phyloP scores from a whole-genome alignment of 23 tunicate genomes.

The Botrylloides violaceus region DNA sequence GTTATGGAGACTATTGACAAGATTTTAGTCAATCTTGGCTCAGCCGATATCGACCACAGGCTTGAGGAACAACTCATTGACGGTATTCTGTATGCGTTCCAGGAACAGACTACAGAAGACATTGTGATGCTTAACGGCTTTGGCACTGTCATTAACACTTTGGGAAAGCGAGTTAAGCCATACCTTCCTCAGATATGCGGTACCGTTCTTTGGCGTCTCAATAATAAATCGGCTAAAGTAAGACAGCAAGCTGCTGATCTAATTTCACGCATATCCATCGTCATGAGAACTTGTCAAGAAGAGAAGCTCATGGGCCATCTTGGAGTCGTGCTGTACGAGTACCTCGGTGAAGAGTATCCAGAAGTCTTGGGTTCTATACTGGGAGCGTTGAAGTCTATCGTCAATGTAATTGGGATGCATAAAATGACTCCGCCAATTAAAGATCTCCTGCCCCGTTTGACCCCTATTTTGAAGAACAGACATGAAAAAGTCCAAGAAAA shows the following conservation, averaged over 20 bases:
- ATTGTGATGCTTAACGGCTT: constrained; percentile 96
- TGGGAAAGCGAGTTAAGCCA: constrained; percentile 95
- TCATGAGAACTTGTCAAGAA: constrained; percentile 98
- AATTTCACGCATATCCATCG: constrained; percentile 88
- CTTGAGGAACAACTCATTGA: constrained; percentile 98
- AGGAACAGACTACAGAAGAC: constrained; percentile 99
- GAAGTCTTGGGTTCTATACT: constrained; percentile 98
- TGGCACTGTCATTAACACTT: constrained; percentile 96
- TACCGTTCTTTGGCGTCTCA: constrained; percentile 97
- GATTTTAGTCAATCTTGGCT: constrained; percentile 92
- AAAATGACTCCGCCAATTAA: constrained; percentile 99
- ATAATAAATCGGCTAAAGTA: constrained; percentile 98
- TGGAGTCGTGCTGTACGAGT: constrained; percentile 98
- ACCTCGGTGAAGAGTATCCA: constrained; percentile 99
- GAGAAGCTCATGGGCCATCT: constrained; percentile 99
- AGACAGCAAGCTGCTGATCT: constrained; percentile 99
- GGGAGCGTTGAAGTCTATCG: constrained; percentile 97
- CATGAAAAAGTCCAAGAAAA: constrained; percentile 99
- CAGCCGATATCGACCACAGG: constrained; percentile 88
- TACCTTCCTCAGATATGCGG: constrained; percentile 96
- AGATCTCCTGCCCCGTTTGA: constrained; percentile 94
- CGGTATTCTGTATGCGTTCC: constrained; percentile 98
- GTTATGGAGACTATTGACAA: constrained; percentile 98
- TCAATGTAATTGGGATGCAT: constrained; percentile 99
- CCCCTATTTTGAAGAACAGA: constrained; percentile 98